Evolutionary conservation across 1,140 invertebrate species (phyloP), one percentile per base, ranked within the genome.

Genomic region (Macrocentrus cingulum): DNA sequence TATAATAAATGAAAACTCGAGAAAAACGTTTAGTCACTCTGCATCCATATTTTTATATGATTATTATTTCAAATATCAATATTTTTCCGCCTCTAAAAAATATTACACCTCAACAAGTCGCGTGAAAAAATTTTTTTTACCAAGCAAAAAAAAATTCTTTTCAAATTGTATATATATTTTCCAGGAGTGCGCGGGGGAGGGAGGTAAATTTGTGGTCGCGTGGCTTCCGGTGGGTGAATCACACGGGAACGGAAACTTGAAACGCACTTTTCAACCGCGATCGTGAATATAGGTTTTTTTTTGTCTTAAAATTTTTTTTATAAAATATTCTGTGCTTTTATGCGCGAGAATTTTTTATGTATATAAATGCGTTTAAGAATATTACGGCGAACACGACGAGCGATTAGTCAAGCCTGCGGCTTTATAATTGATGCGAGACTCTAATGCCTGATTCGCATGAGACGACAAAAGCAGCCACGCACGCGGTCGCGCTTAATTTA

Each of bases 381-480:
- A 29, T 29, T 29, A 29, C 25, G 9, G 25, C 25, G 4, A 9
- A 29, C 25, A 29, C 25, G 25, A 39, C 13, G 45, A 51, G 25
- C 49, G 49, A 51, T 51, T 51, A 51, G 25, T 51, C 25, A 51
- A 51, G 25, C 25, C 18, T 51, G 22, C 25, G 25, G 13, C n/a
- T 51, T 32, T 51, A 36, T 51, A 51, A 51, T 51, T 51, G 49
- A 51, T 39, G 49, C 18, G 49, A 15, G 34, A 19, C 49, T 20
- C 49, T 51, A 51, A 51, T 51, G 49, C 25, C 19, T 51, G 48
- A 37, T 63, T 67, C 55, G 65, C 65, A 62, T 67, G 42, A 52
- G 45, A 25, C 32, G 15, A 48, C 58, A 19, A 48, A 49, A 16
- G 3, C 16, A 36, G 39, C 22, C 39, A 49, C 48, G 34, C 48